A percentile compares a stretch with the other conserved stretches of the same genome.
phyloP scores from a whole-genome alignment of 2,113 vertebrate species.

The Ceuthmochares aereus region DNA sequence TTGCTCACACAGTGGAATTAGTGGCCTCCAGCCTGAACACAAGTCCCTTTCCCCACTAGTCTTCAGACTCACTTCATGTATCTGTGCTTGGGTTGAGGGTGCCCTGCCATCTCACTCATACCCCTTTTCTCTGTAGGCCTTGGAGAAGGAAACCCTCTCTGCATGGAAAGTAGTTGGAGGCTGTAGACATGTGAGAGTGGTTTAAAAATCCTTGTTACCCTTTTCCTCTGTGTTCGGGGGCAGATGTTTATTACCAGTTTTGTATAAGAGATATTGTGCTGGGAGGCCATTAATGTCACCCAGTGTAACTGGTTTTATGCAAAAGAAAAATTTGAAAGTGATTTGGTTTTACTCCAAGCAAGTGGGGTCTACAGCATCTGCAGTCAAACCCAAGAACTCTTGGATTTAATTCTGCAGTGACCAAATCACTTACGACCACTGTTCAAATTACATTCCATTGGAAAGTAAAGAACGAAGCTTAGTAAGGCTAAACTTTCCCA shows the following conservation, averaged over 20 bases:
- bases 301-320: fast-evolving
- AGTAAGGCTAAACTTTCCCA: background rate
- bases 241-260: background rate
- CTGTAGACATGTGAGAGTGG: background rate
- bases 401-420: background rate
- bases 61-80: background rate
- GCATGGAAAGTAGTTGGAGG: background rate
- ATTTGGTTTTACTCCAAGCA: background rate
- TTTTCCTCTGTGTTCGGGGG: background rate
- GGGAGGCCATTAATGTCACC: background rate
- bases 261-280: background rate
- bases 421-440: background rate
- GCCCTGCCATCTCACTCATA: background rate
- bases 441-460: background rate
- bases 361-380: background rate
- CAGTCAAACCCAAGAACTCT: background rate
- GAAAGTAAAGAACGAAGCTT: background rate
- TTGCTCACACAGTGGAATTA: fast-evolving
- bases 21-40: background rate
- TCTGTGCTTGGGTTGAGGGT: background rate
- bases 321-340: background rate
- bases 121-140: background rate
- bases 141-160: background rate
- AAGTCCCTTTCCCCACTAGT: background rate
- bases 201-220: background rate